phyloP scores from a whole-genome alignment of 2,888 invertebrate genomes.

The Cephus pygmeus region DNA sequence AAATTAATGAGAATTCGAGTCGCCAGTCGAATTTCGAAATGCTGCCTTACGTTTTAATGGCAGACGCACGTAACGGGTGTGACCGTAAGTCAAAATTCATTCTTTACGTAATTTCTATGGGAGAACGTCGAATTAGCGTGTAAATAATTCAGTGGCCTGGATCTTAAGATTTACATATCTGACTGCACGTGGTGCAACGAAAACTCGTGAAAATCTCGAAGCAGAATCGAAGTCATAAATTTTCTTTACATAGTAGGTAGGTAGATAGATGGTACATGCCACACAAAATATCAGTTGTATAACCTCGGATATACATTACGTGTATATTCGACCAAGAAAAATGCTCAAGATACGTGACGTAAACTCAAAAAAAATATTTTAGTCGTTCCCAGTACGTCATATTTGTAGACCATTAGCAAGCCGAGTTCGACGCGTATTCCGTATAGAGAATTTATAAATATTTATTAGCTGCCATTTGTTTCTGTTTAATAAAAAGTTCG shows the following conservation, averaged over 20 bases:
- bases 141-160: constrained; percentile 40
- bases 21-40: too few species aligned
- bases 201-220: background rate
- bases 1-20: background rate
- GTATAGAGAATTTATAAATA: too few species aligned
- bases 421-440: background rate
- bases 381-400: background rate
- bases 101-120: background rate
- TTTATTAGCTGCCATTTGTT: too few species aligned
- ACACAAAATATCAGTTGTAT: background rate
- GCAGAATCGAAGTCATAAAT: background rate
- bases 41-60: background rate
- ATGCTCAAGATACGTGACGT: background rate
- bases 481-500: background rate
- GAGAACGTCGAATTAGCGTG: background rate
- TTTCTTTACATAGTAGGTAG: background rate
- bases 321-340: background rate
- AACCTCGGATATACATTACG: background rate
- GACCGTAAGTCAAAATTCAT: background rate
- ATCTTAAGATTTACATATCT: constrained; percentile 33
- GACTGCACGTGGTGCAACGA: background rate
- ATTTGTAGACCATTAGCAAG: background rate
- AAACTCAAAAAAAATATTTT: too few species aligned
- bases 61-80: background rate
- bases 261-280: too few species aligned